Percentiles rank a stretch among this genome's conserved stretches.
phyloP scores from a whole-genome alignment of 1,140 invertebrate genomes.

The Dryas iulia region DNA sequence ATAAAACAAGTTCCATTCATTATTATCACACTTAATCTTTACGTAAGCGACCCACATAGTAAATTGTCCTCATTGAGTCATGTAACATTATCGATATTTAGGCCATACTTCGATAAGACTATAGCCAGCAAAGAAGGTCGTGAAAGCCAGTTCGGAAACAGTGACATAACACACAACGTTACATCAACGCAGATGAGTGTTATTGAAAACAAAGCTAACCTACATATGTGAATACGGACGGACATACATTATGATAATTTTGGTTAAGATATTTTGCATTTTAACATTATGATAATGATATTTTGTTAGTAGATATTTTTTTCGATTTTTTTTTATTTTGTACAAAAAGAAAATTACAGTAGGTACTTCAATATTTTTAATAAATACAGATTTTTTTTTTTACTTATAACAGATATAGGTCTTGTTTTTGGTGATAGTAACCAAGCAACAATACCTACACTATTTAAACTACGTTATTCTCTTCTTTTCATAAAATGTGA shows the following conservation, averaged over 20 bases:
- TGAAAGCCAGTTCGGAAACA: conserved; percentile 33
- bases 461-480: too few species aligned
- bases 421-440: too few species aligned
- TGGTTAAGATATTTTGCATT: background rate
- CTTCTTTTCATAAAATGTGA: too few species aligned
- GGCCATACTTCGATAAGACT: background rate
- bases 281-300: background rate
- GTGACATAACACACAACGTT: conserved; percentile 29
- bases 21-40: background rate
- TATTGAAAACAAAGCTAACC: conserved; percentile 25
- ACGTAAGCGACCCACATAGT: background rate
- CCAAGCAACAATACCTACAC: too few species aligned
- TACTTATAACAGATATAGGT: too few species aligned
- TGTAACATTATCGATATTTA: conserved; percentile 1
- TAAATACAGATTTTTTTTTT: too few species aligned
- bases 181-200: conserved; percentile 11
- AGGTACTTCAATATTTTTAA: too few species aligned
- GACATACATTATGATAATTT: background rate
- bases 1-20: background rate
- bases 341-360: too few species aligned
- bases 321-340: too few species aligned
- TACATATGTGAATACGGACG: background rate
- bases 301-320: too few species aligned
- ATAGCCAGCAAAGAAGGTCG: conserved; percentile 22
- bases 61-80: conserved; percentile 3